Conservation (phyloP, 2,113 vertebrate genomes). For the Todiramphus saurophagus region DNA sequence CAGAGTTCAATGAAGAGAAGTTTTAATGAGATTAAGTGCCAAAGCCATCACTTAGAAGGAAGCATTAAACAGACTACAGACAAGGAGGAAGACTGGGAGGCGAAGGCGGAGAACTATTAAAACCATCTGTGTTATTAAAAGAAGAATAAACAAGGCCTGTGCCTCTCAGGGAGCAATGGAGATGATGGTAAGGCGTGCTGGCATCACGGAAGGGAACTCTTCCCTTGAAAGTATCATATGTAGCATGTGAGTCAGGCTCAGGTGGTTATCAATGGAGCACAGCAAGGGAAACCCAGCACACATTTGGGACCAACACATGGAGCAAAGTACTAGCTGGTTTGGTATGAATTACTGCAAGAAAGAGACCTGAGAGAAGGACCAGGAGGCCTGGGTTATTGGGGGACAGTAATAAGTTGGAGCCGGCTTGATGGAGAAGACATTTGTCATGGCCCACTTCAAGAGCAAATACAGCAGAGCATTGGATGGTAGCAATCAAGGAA, state of each 20-base stretch:
- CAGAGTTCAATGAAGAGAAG: slow-evolving; percentile 32
- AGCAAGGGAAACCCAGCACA: not conserved
- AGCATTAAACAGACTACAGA: slow-evolving; percentile 41
- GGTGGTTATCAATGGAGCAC: not conserved
- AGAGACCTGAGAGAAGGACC: not conserved
- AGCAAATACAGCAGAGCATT: not conserved
- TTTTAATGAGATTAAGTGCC: slow-evolving; percentile 66
- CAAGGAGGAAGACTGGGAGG: slow-evolving; percentile 30
- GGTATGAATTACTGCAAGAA: not conserved
- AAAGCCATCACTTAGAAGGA: slow-evolving; percentile 54
- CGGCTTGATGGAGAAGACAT: not conserved
- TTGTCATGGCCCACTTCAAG: not conserved
- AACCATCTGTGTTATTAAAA: slow-evolving; percentile 59
- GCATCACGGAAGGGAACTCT: not conserved
- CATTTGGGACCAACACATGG: not conserved
- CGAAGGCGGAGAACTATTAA: slow-evolving; percentile 36
- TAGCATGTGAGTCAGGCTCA: not conserved
- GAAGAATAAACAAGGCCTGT: slow-evolving; percentile 46
- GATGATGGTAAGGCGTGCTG: not conserved
- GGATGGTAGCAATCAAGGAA: not conserved
- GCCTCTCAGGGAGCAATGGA: not conserved
- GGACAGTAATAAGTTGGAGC: not conserved
- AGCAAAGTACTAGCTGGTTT: not conserved
- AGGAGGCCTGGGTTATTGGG: not conserved
- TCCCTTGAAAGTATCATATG: not conserved